Evolutionary conservation across 1,140 invertebrate species (phyloP), one percentile per base, ranked within the genome.

Genomic region (Aphaenogaster floridana): DNA sequence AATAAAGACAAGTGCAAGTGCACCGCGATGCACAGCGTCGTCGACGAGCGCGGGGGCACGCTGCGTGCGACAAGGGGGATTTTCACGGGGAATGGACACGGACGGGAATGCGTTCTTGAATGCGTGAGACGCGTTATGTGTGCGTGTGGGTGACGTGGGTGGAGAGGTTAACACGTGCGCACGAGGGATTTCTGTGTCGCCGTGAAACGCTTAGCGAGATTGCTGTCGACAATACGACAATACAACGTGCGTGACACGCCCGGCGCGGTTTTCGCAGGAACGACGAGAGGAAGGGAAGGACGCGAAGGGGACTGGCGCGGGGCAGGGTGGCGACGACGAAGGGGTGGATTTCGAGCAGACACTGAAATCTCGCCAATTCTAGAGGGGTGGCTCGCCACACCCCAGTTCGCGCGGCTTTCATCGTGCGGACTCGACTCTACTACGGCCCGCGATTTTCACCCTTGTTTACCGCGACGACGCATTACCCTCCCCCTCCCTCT

Each of bases 281-380:
- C 74, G 66, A 59, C 77, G 83, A 68, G 79, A 86, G 84, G 80
- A 71, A 52, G 42, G 61, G 69, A 39, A 54, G 61, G 76, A 50
- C 88, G 88, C 86, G 83, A 72, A 84, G 86, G 88, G 81, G 77
- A 61, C 78, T 86, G 50, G 50, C 69, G 76, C 77, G 86, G 57
- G 69, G 74, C 85, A 15, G 79, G 84, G 59, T 64, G 74, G 78
- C 61, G 39, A 79, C 74, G 83, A 79, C 61, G 83, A 87, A 81
- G 89, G 90, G 88, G 74, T 91, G 84, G 88, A 89, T 89, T 91
- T 88, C 86, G 89, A 93, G 92, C 94, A 94, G 94, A 93, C 94
- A 94, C 93, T 93, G 92, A 95, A 95, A 95, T 95, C 95, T 95
- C 95, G 94, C 94, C 94, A 95, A 95, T 95, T 95, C 94, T 92